phyloP scores from a whole-genome alignment of 2,797 vertebrate genomes.

The Acestrorhynchus altus region DNA sequence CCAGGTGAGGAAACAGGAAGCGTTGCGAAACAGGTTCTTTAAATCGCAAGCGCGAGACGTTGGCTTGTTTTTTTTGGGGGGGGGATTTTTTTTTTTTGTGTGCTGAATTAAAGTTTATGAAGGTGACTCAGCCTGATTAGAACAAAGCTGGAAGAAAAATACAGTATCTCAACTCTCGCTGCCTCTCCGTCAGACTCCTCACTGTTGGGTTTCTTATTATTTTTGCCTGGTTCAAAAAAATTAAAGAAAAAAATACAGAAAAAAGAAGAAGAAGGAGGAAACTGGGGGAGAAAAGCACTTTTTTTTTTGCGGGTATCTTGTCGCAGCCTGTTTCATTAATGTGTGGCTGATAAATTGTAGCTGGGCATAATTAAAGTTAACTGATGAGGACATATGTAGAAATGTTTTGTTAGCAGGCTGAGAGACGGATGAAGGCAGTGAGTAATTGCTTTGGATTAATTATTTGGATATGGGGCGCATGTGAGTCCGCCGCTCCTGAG shows the following conservation, averaged over 20 bases:
- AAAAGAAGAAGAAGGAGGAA: slow-evolving; percentile 62
- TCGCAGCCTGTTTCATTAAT: slow-evolving; percentile 83
- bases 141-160: slow-evolving; percentile 55
- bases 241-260: slow-evolving; percentile 60
- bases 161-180: slow-evolving; percentile 46
- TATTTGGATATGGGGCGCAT: slow-evolving; percentile 82
- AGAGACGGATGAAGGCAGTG: slow-evolving; percentile 84
- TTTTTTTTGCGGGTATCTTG: slow-evolving; percentile 79
- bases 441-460: slow-evolving; percentile 89
- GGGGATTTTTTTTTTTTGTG: not conserved
- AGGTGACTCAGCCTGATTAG: slow-evolving; percentile 55
- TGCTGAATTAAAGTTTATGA: slow-evolving; percentile 46
- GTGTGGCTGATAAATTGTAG: slow-evolving; percentile 82
- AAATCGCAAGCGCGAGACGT: slow-evolving; percentile 25
- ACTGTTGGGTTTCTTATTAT: slow-evolving; percentile 60
- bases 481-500: slow-evolving; percentile 78
- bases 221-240: slow-evolving; percentile 68
- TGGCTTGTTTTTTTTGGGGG: slow-evolving; percentile 23
- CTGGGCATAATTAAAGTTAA: slow-evolving; percentile 84
- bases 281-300: slow-evolving; percentile 66
- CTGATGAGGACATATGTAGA: slow-evolving; percentile 87
- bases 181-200: slow-evolving; percentile 54
- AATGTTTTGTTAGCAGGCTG: slow-evolving; percentile 85
- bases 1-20: slow-evolving; percentile 53
- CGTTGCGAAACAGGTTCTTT: slow-evolving; percentile 44